Evolutionary conservation across 1,140 invertebrate species (phyloP).

Genomic region (Drosophila teissieri): DNA sequence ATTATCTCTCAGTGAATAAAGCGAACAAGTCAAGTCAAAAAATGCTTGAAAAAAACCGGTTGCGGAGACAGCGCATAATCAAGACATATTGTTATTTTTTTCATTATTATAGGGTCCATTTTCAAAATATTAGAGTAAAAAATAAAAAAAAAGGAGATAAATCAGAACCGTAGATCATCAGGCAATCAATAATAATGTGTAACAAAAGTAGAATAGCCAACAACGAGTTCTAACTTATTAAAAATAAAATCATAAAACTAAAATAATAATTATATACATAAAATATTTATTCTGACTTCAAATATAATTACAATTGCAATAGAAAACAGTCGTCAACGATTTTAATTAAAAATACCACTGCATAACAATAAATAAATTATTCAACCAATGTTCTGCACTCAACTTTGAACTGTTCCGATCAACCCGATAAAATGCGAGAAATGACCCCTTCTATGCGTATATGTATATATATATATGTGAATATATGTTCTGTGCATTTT

Average conservation of each 20-base stretch:
- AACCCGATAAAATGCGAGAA: neutral
- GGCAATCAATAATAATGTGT: too few relatives aligned
- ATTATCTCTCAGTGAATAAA: slow-evolving; percentile 27
- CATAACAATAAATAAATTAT: neutral
- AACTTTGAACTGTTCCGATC: neutral
- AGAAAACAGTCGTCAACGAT: neutral
- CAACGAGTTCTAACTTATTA: too few relatives aligned
- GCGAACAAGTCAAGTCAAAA: too few relatives aligned
- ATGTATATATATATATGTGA: neutral
- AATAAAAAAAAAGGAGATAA: neutral
- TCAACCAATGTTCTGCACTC: neutral
- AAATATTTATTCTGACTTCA: neutral
- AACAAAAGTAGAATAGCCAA: too few relatives aligned
- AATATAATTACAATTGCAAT: neutral
- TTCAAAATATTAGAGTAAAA: neutral
- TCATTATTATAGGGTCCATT: neutral
- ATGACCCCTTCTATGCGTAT: neutral
- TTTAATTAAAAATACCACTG: neutral
- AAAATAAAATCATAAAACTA: neutral
- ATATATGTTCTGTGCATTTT: neutral
- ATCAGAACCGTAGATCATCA: too few relatives aligned
- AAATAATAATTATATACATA: too few relatives aligned
- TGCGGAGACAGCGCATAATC: neutral
- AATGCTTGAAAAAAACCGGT: neutral
- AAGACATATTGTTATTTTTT: too few relatives aligned